phyloP scores from a whole-genome alignment of 2,797 vertebrate genomes.

The Chelon auratus region DNA sequence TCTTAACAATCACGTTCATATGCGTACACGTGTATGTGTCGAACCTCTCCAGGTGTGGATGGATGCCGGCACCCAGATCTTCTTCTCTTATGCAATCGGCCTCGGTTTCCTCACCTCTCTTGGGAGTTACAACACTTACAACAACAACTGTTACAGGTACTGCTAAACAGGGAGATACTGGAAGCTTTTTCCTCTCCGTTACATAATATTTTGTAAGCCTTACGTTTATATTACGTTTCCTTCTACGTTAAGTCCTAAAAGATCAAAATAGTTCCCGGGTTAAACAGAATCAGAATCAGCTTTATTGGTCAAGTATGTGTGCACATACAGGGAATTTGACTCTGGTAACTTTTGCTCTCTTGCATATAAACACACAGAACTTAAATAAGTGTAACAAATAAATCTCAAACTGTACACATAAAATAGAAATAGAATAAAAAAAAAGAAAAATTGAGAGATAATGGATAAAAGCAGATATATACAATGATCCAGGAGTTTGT shows the following conservation, averaged over 20 bases:
- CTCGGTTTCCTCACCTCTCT: slow-evolving; percentile 93
- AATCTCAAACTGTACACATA: too few species aligned
- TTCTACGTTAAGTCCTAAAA: background rate
- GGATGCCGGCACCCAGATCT: slow-evolving; percentile 93
- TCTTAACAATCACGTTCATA: background rate
- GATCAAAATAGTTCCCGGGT: background rate
- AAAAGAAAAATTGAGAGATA: too few species aligned
- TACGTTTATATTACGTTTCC: background rate
- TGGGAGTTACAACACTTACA: slow-evolving; percentile 93
- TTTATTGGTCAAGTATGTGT: too few species aligned
- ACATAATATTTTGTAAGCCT: background rate
- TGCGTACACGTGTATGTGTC: background rate
- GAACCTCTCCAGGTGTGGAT: slow-evolving; percentile 88
- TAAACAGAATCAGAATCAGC: too few species aligned
- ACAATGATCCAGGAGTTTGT: too few species aligned
- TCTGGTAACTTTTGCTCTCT: too few species aligned
- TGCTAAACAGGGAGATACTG: background rate
- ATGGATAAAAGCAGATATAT: too few species aligned
- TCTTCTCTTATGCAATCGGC: slow-evolving; percentile 92
- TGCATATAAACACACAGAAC: too few species aligned
- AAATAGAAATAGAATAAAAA: too few species aligned
- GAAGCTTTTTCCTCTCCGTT: background rate
- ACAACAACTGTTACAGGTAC: slow-evolving; percentile 93
- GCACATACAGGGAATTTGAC: too few species aligned
- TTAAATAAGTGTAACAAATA: too few species aligned